Evolutionary conservation across 2,113 vertebrate species (phyloP), one percentile per base, ranked within the genome.

Genomic region (Mesoclemmys tuberculata): DNA sequence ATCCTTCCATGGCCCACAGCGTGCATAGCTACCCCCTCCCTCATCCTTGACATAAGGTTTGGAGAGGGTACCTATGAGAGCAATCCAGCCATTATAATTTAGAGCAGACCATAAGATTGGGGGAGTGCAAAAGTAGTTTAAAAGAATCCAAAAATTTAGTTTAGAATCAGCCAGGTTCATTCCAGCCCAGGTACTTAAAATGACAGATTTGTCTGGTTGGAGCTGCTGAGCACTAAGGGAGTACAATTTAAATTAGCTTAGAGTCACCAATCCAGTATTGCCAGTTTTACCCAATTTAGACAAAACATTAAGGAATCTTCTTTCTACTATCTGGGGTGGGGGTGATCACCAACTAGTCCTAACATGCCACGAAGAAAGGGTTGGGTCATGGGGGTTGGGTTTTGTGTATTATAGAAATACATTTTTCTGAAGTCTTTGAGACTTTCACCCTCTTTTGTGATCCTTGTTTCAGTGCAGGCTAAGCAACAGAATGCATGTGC

Each of bases 301-400:
- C 93, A 95, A 97, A 93, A 93, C 94, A 97, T 97, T 98, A 97
- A 95, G 96, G 83, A 95, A 96, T 93, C 82, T 88, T 86, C 94
- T 96, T 97, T 97, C 94, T 96, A 95, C 91, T 97, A 95, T 86
- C 89, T 84, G 92, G 95, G 90, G 86, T 97, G 29, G 12, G 58
- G 58, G 58, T 87, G 95, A 48, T 80, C 58, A 4, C 44, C 74
- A 92, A 41, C 97, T 92, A 92, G 97, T 92, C 74, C 3, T 44
- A 80, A 97, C 97, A 94, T 26, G 97, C 93, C 51, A 13, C 58
- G 41, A 85, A 51, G 79, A 96, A 90, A 90, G 52, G 64, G 52
- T 1, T 49, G 29, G 51, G 13, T 91, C 46, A 51, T 31, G 48
- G 88, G 89, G 14, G 80, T 9, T 93, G 81, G 92, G 75, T 89